phyloP scores from a whole-genome alignment of 2,888 invertebrate genomes.

The Dasysyrphus tricinctus region DNA sequence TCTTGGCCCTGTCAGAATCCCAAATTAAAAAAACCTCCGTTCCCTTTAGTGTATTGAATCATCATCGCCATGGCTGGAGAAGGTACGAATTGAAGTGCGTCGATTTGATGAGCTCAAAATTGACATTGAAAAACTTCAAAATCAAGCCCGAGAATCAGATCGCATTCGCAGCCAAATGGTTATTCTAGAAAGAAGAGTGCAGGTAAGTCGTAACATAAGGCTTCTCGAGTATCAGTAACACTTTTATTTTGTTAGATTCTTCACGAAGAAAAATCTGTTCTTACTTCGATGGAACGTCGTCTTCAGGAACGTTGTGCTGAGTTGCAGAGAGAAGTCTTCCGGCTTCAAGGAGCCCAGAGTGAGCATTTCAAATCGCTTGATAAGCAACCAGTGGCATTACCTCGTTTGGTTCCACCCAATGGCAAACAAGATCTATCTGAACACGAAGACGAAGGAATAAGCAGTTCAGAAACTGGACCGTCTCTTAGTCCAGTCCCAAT shows the following conservation, averaged over 20 bases:
- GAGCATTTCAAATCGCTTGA: slow-evolving; percentile 82
- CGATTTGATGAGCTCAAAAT: slow-evolving; percentile 91
- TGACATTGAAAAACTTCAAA: slow-evolving; percentile 90
- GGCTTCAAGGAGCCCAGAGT: slow-evolving; percentile 84
- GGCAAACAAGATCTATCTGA: slow-evolving; percentile 87
- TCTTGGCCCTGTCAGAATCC: not conserved
- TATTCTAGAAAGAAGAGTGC: slow-evolving; percentile 88
- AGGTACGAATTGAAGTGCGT: slow-evolving; percentile 88
- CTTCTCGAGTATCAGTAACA: not conserved
- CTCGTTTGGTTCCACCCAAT: slow-evolving; percentile 80
- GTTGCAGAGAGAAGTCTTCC: slow-evolving; percentile 88
- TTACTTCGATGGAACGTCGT: slow-evolving; percentile 89
- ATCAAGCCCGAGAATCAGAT: slow-evolving; percentile 88
- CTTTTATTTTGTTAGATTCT: slow-evolving; percentile 85
- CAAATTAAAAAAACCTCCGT: not conserved
- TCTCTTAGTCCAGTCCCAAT: slow-evolving; percentile 89
- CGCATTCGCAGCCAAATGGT: slow-evolving; percentile 89
- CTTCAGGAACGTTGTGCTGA: slow-evolving; percentile 91
- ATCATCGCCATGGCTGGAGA: slow-evolving; percentile 87
- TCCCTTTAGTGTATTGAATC: slow-evolving; percentile 86
- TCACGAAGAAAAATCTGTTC: slow-evolving; percentile 90
- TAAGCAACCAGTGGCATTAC: slow-evolving; percentile 81
- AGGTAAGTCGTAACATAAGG: slow-evolving; percentile 83
- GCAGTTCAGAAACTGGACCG: slow-evolving; percentile 89
- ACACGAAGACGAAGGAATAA: slow-evolving; percentile 94